Percentiles rank a stretch among this genome's conserved stretches.
phyloP scores from a whole-genome alignment of 1,140 invertebrate species.

The Tenebrio molitor region DNA sequence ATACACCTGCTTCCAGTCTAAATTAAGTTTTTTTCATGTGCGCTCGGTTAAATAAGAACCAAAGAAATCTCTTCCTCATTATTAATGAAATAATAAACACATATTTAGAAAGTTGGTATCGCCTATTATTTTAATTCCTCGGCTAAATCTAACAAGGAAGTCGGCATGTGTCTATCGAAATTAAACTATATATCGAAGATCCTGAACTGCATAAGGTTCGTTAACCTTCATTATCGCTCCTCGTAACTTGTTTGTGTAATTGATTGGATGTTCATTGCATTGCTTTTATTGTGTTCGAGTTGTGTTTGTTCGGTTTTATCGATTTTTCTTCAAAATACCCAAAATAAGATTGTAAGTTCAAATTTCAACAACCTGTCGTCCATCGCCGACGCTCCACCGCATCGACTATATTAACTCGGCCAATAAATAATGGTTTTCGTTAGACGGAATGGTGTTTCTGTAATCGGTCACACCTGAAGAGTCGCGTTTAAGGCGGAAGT shows the following conservation, averaged over 20 bases:
- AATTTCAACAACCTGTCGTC: constrained; percentile 1
- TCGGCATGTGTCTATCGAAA: constrained; percentile 14
- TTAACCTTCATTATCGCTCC: constrained; percentile 37
- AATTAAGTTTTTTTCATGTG: too few relatives aligned
- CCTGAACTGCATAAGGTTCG: constrained; percentile 30
- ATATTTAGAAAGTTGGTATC: constrained; percentile 26
- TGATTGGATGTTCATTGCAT: constrained; percentile 29
- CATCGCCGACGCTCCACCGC: too few relatives aligned
- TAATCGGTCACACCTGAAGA: constrained; percentile 22
- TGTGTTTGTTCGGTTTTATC: constrained; percentile 1
- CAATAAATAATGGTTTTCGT: not conserved
- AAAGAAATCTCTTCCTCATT: too few relatives aligned
- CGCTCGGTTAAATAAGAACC: too few relatives aligned
- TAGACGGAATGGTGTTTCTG: not conserved
- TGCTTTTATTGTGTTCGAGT: not conserved
- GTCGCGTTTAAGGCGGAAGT: constrained; percentile 19
- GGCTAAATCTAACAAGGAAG: constrained; percentile 9
- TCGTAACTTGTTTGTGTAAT: constrained; percentile 36
- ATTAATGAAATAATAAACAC: not conserved
- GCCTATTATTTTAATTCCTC: constrained; percentile 11
- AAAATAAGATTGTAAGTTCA: not conserved
- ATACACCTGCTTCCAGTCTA: not conserved
- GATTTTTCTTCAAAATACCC: constrained; percentile 3
- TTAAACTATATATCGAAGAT: constrained; percentile 33
- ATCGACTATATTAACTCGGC: too few relatives aligned